Evolutionary conservation across 1,140 invertebrate genomes (phyloP).

Genomic region (Archivesica marissinica): DNA sequence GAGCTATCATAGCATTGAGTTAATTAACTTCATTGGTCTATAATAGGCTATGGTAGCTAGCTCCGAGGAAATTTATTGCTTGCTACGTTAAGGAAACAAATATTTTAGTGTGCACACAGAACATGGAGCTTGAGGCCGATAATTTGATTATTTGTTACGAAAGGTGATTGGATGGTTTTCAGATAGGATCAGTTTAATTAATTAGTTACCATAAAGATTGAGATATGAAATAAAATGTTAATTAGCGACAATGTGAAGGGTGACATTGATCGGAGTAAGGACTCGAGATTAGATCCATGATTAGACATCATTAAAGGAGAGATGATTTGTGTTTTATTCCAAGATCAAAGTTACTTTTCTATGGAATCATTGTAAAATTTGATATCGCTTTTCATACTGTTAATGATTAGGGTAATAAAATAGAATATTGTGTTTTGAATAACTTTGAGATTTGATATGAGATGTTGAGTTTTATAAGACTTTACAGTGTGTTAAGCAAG

Average conservation of each 20-base stretch:
- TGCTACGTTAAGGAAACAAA: constrained; percentile 26
- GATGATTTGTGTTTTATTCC: constrained; percentile 2
- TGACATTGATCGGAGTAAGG: constrained; percentile 40
- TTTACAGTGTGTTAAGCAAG: not conserved
- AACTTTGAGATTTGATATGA: constrained; percentile 29
- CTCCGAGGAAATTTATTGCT: constrained; percentile 48
- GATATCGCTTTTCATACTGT: not conserved
- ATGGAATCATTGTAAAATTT: constrained; percentile 11
- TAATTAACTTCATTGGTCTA: constrained; percentile 44
- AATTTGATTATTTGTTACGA: constrained; percentile 40
- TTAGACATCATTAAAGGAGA: not conserved
- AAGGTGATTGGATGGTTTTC: constrained; percentile 22
- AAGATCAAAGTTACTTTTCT: constrained; percentile 23
- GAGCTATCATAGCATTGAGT: constrained; percentile 38
- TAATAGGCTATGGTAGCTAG: constrained; percentile 26
- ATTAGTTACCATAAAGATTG: constrained; percentile 59
- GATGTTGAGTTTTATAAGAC: not conserved
- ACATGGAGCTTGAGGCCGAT: not conserved
- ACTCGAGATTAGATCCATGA: not conserved
- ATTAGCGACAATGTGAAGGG: constrained; percentile 20
- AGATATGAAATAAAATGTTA: constrained; percentile 62
- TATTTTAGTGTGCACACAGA: constrained; percentile 37
- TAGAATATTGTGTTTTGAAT: constrained; percentile 9
- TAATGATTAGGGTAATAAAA: not conserved
- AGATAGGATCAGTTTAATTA: constrained; percentile 42